Percentiles rank a stretch among this genome's conserved stretches.
Evolutionary conservation across 2,888 invertebrate genomes (phyloP).

Genomic region (Diachrysia chrysitis): DNA sequence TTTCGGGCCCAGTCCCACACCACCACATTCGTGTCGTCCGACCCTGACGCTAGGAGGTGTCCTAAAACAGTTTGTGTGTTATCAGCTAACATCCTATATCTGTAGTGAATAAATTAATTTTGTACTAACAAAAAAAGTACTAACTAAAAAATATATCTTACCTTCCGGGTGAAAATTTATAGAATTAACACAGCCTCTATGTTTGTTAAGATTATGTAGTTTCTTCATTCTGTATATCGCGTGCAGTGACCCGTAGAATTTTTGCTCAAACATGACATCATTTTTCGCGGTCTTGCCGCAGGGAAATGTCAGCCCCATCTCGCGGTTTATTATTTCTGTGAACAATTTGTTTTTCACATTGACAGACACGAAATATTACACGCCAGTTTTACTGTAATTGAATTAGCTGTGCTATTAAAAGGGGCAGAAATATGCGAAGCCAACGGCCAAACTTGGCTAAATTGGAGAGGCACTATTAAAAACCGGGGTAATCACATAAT

Average conservation of each 20-base stretch:
- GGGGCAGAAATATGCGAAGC: no score
- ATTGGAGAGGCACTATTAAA: no score
- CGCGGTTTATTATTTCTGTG: slow-evolving; percentile 91
- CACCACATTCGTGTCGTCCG: slow-evolving; percentile 95
- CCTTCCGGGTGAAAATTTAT: slow-evolving; percentile 96
- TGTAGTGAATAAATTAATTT: no score
- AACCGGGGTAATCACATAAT: neutral
- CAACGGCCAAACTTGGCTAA: no score
- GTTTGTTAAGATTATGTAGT: slow-evolving; percentile 93
- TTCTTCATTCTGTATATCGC: slow-evolving; percentile 95
- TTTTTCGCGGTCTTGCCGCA: slow-evolving; percentile 81
- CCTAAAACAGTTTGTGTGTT: slow-evolving; percentile 72
- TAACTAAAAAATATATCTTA: slow-evolving; percentile 63
- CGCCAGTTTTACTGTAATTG: neutral
- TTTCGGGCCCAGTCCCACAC: slow-evolving; percentile 97
- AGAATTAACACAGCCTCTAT: slow-evolving; percentile 97
- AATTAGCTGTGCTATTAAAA: no score
- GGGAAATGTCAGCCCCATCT: slow-evolving; percentile 89
- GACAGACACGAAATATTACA: no score
- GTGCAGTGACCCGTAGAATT: slow-evolving; percentile 94
- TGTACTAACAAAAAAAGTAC: no score
- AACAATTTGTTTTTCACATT: slow-evolving; percentile 45
- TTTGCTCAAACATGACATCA: slow-evolving; percentile 90
- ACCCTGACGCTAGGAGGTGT: slow-evolving; percentile 95
- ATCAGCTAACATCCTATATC: neutral